Percentiles rank a stretch among this genome's conserved stretches.
Conservation (phyloP, 2,113 vertebrate genomes). For the Oxygymnocypris stewartii region DNA sequence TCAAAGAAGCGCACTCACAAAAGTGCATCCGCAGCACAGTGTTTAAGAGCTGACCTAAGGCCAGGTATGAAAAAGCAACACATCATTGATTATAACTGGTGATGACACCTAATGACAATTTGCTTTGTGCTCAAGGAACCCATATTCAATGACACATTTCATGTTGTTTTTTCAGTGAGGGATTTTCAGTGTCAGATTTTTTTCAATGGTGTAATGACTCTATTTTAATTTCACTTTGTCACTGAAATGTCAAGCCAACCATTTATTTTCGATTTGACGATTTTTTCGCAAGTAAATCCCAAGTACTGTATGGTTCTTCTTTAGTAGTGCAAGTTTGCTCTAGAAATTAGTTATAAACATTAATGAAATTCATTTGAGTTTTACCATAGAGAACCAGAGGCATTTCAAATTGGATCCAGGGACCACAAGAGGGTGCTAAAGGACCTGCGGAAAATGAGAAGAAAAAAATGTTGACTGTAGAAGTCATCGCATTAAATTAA, state of each 20-base stretch:
- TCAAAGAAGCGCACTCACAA: constrained; percentile 76
- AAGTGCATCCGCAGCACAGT: constrained; percentile 60
- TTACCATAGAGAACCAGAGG: background rate
- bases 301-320: background rate
- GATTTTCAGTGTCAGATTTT: constrained; percentile 2
- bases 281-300: background rate
- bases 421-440: background rate
- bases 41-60: constrained; percentile 58
- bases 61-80: constrained; percentile 2
- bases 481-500: background rate
- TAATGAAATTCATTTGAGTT: background rate
- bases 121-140: constrained; percentile 56
- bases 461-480: background rate
- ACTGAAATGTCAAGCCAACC: background rate
- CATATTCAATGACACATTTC: constrained; percentile 20
- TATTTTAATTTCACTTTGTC: background rate
- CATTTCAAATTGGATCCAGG: background rate
- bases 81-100: constrained; percentile 65
- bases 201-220: background rate
- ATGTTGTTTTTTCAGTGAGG: constrained; percentile 26
- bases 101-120: constrained; percentile 64
- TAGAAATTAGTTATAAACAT: background rate
- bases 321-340: background rate
- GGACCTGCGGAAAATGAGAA: background rate
- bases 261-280: background rate